Evolutionary conservation across 2,113 vertebrate species (phyloP).

Genomic region (Heloderma charlesbogerti): DNA sequence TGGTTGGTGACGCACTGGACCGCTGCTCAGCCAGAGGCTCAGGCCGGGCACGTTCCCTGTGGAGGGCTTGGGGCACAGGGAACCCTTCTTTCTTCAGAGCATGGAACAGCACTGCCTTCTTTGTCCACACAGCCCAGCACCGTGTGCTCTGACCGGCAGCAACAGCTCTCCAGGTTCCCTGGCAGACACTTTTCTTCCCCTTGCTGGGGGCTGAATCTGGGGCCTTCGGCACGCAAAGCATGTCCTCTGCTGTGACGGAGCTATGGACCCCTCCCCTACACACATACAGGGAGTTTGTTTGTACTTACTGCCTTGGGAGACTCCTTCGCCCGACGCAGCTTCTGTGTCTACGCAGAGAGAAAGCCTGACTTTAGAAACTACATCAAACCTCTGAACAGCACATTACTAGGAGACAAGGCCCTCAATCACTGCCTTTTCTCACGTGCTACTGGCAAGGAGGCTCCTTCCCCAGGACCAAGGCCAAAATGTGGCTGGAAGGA

Average conservation of each 20-base stretch:
- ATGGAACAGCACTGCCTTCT: too few species aligned
- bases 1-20: too few species aligned
- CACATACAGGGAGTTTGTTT: background rate
- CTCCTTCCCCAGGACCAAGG: background rate
- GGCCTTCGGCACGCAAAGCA: background rate
- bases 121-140: background rate
- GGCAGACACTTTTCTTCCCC: background rate
- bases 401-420: background rate
- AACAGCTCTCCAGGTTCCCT: too few species aligned
- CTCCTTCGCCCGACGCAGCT: conserved; percentile 84
- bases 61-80: too few species aligned
- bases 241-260: background rate
- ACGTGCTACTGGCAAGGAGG: background rate
- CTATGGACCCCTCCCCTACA: background rate
- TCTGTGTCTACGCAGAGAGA: conserved; percentile 83
- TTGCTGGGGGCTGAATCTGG: background rate
- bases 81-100: too few species aligned
- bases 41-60: too few species aligned
- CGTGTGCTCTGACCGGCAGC: background rate
- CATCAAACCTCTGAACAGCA: background rate
- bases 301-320: conserved; percentile 85
- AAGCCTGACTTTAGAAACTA: conserved; percentile 48
- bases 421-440: background rate
- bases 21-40: too few species aligned
- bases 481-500: background rate